Conservation (phyloP, 2,797 vertebrate genomes). For the Pelodytes ibericus region DNA sequence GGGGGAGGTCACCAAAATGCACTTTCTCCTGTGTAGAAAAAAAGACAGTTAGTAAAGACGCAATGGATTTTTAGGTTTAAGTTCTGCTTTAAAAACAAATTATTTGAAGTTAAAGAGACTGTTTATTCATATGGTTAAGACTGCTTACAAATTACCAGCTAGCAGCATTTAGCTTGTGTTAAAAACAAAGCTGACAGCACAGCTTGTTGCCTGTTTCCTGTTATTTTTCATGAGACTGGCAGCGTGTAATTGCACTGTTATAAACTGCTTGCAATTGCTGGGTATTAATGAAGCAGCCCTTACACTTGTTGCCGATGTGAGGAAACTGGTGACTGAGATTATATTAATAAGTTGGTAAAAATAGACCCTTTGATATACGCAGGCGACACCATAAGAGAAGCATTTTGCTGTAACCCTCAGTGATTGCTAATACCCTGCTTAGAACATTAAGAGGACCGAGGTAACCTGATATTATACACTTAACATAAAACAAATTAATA, state of each 20-base stretch:
- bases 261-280: background rate
- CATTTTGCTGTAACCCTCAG: no score
- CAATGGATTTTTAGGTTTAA: no score
- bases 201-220: conserved; percentile 6
- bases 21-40: no score
- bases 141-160: no score
- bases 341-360: conserved; percentile 5
- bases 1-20: no score
- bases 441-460: background rate
- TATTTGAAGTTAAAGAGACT: no score
- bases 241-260: conserved; percentile 27
- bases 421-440: background rate
- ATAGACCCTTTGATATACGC: conserved; percentile 24
- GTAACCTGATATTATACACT: no score
- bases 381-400: background rate
- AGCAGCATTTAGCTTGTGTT: no score
- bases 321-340: conserved; percentile 1
- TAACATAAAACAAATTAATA: no score
- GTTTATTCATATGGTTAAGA: no score
- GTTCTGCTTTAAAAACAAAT: no score
- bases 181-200: background rate
- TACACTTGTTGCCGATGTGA: background rate
- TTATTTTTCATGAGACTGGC: conserved; percentile 5
- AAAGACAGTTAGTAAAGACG: no score
- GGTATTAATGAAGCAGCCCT: conserved; percentile 1